A percentile compares a stretch with the other conserved stretches of the same genome.
These are phyloP conservation scores for Bombus vancouverensis DNA, from an alignment of 1,140 invertebrate species.

Conservation along the genomic window DNA sequence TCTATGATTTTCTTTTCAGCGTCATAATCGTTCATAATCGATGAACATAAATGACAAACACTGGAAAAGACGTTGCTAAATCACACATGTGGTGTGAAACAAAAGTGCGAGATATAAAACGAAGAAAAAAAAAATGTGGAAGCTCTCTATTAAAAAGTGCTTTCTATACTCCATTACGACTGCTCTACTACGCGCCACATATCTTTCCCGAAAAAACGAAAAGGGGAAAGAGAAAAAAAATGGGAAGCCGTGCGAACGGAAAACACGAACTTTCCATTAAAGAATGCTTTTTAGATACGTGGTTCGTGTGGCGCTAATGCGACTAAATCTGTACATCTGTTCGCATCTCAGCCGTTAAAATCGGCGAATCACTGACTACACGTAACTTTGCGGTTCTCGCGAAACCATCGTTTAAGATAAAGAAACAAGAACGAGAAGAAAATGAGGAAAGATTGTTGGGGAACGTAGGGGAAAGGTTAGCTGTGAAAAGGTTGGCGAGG, in stretches of 20 bases:
- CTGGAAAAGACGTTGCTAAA: not conserved
- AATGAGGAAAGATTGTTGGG: not conserved
- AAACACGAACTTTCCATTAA: conserved; percentile 28
- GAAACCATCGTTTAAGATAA: too few relatives aligned
- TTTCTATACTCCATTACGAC: not conserved
- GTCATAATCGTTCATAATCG: not conserved
- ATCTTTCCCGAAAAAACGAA: not conserved
- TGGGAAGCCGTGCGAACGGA: not conserved
- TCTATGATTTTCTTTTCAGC: too few relatives aligned
- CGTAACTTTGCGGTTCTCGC: not conserved
- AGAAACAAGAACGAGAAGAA: not conserved
- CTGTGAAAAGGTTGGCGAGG: not conserved
- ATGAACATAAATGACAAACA: not conserved
- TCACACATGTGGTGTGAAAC: not conserved
- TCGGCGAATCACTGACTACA: not conserved
- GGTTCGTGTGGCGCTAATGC: not conserved
- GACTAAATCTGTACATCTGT: conserved; percentile 11
- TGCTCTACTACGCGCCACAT: not conserved
- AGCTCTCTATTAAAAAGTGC: conserved; percentile 1
- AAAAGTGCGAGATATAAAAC: not conserved
- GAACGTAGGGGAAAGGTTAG: not conserved
- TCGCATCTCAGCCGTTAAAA: not conserved
- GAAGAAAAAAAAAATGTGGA: too few relatives aligned
- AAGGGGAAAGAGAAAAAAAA: not conserved
- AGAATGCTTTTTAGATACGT: not conserved